phyloP scores from a whole-genome alignment of 2,797 vertebrate genomes.

The Acipenser oxyrinchus region DNA sequence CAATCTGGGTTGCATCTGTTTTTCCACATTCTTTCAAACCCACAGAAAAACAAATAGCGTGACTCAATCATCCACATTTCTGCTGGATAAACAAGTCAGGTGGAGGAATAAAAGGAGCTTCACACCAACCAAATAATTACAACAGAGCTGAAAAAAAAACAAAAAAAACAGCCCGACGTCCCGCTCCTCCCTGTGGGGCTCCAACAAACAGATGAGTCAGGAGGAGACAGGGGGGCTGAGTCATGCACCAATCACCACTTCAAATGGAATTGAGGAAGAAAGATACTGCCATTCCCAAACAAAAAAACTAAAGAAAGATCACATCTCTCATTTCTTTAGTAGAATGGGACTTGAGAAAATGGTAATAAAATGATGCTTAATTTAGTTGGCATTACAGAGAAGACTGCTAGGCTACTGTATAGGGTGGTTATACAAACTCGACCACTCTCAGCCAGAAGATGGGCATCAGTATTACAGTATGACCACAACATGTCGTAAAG shows the following conservation, averaged over 20 bases:
- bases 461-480: too few species aligned
- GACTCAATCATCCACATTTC: slow-evolving; percentile 3
- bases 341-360: too few species aligned
- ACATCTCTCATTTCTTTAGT: background rate
- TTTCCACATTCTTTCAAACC: slow-evolving; percentile 1
- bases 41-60: slow-evolving; percentile 1
- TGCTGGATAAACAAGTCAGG: slow-evolving; percentile 2
- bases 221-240: background rate
- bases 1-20: slow-evolving; percentile 2
- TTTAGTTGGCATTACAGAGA: too few species aligned
- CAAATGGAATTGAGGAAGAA: background rate
- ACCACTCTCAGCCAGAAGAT: too few species aligned
- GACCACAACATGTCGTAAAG: too few species aligned
- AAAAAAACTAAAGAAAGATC: slow-evolving; percentile 9
- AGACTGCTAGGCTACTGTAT: too few species aligned
- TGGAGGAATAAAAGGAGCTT: background rate
- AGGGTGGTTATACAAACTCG: too few species aligned
- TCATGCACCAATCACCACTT: background rate
- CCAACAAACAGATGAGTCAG: slow-evolving; percentile 57
- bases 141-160: background rate
- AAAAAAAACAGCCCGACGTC: slow-evolving; percentile 10
- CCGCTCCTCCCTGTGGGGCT: slow-evolving; percentile 30
- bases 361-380: too few species aligned
- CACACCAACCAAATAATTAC: background rate
- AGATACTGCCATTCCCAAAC: slow-evolving; percentile 2